Conservation (phyloP, 2,888 invertebrate species). For the Drosophila macrospina region DNA sequence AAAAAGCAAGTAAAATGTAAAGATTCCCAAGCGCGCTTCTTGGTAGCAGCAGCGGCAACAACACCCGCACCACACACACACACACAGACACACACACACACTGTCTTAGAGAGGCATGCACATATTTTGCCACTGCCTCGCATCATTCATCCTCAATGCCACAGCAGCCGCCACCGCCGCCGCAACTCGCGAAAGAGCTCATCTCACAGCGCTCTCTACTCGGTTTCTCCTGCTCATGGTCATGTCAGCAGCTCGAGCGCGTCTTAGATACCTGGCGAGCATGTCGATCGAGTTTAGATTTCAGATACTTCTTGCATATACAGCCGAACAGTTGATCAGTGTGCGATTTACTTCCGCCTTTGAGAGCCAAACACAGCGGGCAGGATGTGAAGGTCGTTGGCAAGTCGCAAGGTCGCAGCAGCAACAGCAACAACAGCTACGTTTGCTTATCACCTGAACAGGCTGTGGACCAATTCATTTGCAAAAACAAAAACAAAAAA, state of each 20-base stretch:
- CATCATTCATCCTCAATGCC: conserved; percentile 47
- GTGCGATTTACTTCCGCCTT: conserved; percentile 53
- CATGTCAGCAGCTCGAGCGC: conserved; percentile 21
- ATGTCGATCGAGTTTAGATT: conserved; percentile 36
- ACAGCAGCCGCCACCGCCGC: conserved; percentile 11
- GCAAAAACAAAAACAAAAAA: conserved; percentile 17
- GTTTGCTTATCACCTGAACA: conserved; percentile 55
- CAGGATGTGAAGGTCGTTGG: conserved; percentile 73
- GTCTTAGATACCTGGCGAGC: conserved; percentile 41
- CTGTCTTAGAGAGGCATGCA: conserved; percentile 2
- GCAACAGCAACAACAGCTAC: background rate
- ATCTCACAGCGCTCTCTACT: conserved; percentile 17
- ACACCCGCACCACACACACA: conserved; percentile 39
- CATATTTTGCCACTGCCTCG: conserved; percentile 26
- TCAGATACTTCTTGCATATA: conserved; percentile 33
- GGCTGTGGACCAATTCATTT: conserved; percentile 42
- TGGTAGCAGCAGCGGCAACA: conserved; percentile 52
- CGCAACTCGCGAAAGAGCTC: conserved; percentile 23
- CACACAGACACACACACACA: conserved; percentile 11
- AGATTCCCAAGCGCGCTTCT: conserved; percentile 78
- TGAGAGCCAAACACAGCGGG: conserved; percentile 31
- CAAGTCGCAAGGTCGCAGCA: conserved; percentile 61
- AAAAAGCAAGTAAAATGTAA: conserved; percentile 29
- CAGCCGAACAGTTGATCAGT: conserved; percentile 32
- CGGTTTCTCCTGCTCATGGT: conserved; percentile 8